Conservation (phyloP, 2,888 invertebrate genomes). For the Diaprepes abbreviatus region DNA sequence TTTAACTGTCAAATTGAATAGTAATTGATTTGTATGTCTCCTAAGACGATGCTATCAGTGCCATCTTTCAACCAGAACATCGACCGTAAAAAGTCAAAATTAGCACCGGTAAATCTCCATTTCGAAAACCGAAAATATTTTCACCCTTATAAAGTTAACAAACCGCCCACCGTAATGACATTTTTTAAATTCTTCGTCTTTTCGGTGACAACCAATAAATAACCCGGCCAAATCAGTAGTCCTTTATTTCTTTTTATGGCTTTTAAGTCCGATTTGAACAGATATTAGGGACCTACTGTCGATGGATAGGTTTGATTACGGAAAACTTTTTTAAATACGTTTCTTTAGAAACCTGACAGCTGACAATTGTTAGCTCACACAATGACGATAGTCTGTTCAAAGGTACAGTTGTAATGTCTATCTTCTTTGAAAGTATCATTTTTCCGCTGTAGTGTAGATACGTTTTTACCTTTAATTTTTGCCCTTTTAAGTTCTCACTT, state of each 20-base stretch:
- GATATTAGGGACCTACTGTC: conserved; percentile 25
- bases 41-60: conserved; percentile 27
- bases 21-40: conserved; percentile 20
- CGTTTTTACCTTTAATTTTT: too few species aligned
- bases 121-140: conserved; percentile 41
- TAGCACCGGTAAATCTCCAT: conserved; percentile 36
- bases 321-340: too few species aligned
- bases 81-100: conserved; percentile 41
- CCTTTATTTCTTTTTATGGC: conserved; percentile 34
- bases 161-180: conserved; percentile 50
- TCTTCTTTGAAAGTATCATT: too few species aligned
- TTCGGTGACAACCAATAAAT: conserved; percentile 50
- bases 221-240: conserved; percentile 43
- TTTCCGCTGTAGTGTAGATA: too few species aligned
- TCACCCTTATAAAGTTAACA: conserved; percentile 49
- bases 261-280: conserved; percentile 13
- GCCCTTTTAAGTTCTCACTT: too few species aligned
- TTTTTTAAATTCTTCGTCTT: conserved; percentile 45
- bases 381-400: too few species aligned
- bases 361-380: too few species aligned
- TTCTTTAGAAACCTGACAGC: too few species aligned
- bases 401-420: too few species aligned
- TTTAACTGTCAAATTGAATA: background rate
- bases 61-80: conserved; percentile 34
- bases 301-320: too few species aligned